Evolutionary conservation across 2,113 vertebrate genomes (phyloP), one percentile per base, ranked within the genome.

Genomic region (Enhydra lutris): DNA sequence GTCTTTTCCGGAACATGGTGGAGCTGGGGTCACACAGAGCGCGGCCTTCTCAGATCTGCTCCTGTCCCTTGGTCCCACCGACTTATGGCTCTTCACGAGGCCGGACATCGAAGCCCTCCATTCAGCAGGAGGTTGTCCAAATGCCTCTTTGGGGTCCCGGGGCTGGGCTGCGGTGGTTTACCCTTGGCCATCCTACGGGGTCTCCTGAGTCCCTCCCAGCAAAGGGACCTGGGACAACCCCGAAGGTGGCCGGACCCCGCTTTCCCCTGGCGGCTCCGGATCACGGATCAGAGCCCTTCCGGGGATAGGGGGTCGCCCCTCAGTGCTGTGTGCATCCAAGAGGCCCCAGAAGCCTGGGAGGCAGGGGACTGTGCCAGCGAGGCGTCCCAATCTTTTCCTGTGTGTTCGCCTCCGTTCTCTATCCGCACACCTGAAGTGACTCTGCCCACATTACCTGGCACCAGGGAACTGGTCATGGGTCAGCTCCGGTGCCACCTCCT

Each of bases 1-100:
- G 52, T 55, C 73, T 52, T 34, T 17, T 34, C 57, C 6, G 10
- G 23, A 21, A 21, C 0, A 3, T 52, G 55, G 3, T 1, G 11
- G 36, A 15, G 29, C 7, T 76, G 42, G 50, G 21, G 13, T 26
- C 45, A 24, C 2, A 4, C 1, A 0, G 0, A 3, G 0, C 0
- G 0, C 0, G 4, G 85, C 39, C 91, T 59, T n/a, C 13, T 11
- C 71, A 1, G 39, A 11, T 5, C 3, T 31, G 79, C 50, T 11
- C 18, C 39, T 24, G 4, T 42, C 67, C 8, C 67, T n/a, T 1
- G 31, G 21, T 42, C 3, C 6, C 0, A 0, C 6, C 36, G 26
- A 18, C 6, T 36, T 34, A 24, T 1, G 57, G 14, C 2, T 18
- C 42, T 21, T 69, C 39, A 50, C 1, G 0, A 1, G 89, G 10